A percentile compares a stretch with the other conserved stretches of the same genome.
Conservation (phyloP, 2,113 vertebrate genomes). For the Engraulis encrasicolus region DNA sequence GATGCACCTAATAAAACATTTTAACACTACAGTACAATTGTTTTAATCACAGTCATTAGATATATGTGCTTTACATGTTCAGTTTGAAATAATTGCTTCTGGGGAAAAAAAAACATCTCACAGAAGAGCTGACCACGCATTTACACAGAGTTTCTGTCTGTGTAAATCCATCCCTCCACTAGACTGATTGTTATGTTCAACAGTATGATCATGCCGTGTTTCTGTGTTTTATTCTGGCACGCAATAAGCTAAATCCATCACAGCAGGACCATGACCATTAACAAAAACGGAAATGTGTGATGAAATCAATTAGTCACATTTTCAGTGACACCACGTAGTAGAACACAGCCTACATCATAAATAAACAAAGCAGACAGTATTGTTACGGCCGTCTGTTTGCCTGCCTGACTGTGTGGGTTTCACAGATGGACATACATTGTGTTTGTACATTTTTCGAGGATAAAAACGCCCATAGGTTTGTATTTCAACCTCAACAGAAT, state of each 20-base stretch:
- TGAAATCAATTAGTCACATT: neutral
- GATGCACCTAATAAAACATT: neutral
- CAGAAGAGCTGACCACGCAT: too few species aligned
- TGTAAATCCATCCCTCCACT: neutral
- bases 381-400: neutral
- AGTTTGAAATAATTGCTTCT: too few species aligned
- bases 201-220: neutral
- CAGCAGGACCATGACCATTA: neutral
- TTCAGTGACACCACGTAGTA: neutral
- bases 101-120: too few species aligned
- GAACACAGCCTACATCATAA: neutral
- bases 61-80: too few species aligned
- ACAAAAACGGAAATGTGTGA: neutral
- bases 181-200: neutral
- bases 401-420: neutral
- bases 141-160: neutral
- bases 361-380: neutral
- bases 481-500: neutral
- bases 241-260: too few species aligned
- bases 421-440: neutral
- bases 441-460: constrained; percentile 4
- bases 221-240: neutral
- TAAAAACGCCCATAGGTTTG: neutral
- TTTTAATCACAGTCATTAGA: neutral
- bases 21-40: neutral